These are phyloP conservation scores for Atta colombica DNA, from an alignment of 1,140 invertebrate species.

Conservation along the genomic window DNA sequence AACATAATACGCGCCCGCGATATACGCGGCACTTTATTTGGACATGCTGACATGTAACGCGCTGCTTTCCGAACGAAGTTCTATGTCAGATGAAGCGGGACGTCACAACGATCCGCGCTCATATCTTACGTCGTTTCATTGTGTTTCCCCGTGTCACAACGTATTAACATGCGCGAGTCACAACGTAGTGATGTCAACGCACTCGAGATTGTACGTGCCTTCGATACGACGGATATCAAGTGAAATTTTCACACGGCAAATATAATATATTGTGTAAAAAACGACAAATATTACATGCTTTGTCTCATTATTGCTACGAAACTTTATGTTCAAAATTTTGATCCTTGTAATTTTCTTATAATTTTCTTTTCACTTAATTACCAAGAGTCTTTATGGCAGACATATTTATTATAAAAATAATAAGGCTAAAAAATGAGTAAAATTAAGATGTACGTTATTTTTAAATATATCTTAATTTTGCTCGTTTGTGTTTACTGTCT, in stretches of 20 bases:
- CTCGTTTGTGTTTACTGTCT: no score
- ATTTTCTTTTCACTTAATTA: background rate
- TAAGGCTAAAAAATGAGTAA: no score
- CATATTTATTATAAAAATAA: no score
- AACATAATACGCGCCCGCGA: constrained; percentile 26
- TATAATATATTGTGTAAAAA: no score
- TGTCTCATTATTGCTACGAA: constrained; percentile 43
- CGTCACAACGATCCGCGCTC: constrained; percentile 1
- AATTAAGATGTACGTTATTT: no score
- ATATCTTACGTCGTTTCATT: constrained; percentile 30
- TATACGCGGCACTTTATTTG: constrained; percentile 50
- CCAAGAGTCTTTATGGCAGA: no score
- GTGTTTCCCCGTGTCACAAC: constrained; percentile 14
- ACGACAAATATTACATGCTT: constrained; percentile 29
- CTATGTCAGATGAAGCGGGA: background rate
- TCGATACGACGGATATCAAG: background rate
- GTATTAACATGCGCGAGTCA: constrained; percentile 52
- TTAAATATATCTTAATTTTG: no score
- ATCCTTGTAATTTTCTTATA: background rate
- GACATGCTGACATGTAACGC: constrained; percentile 14
- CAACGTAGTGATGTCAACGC: constrained; percentile 37
- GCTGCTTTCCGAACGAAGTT: constrained; percentile 20
- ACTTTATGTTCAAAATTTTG: constrained; percentile 54
- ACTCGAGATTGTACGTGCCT: constrained; percentile 39
- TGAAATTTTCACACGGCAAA: constrained; percentile 20